Evolutionary conservation across 2,113 vertebrate genomes (phyloP).

Genomic region (Hippocampus barbouri): DNA sequence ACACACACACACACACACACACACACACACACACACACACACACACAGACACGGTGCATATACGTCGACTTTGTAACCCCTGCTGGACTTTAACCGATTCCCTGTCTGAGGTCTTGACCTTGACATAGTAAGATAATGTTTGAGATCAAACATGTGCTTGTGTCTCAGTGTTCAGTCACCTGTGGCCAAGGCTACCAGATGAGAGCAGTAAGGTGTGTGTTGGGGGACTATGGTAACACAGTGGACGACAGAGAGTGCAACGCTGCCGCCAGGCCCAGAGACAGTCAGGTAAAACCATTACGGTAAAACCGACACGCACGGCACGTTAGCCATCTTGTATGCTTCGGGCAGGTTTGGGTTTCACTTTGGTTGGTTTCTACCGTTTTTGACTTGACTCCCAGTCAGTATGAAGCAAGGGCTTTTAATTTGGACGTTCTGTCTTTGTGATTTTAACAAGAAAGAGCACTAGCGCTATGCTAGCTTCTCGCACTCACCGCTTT

Average conservation of each 20-base stretch:
- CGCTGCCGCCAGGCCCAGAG: slow-evolving; percentile 78
- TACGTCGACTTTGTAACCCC: slow-evolving; percentile 12
- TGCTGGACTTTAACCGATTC: slow-evolving; percentile 5
- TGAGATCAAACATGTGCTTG: slow-evolving; percentile 31
- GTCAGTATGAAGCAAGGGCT: too few relatives aligned
- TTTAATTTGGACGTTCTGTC: neutral
- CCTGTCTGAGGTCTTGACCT: slow-evolving; percentile 32
- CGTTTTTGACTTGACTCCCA: neutral
- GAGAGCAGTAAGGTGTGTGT: slow-evolving; percentile 84
- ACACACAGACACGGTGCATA: slow-evolving; percentile 21
- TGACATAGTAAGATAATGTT: slow-evolving; percentile 38
- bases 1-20: slow-evolving; percentile 23
- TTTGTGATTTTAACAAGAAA: too few relatives aligned
- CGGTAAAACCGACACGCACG: neutral
- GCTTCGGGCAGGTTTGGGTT: neutral
- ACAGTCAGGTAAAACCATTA: slow-evolving; percentile 77
- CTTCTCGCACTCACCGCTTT: too few relatives aligned
- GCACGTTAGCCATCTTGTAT: neutral
- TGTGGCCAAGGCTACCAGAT: slow-evolving; percentile 87
- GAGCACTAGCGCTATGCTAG: too few relatives aligned
- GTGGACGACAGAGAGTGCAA: slow-evolving; percentile 81
- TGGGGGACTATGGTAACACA: slow-evolving; percentile 65
- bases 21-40: slow-evolving; percentile 21
- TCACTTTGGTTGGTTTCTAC: too few relatives aligned
- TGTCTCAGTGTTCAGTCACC: slow-evolving; percentile 80